phyloP scores from a whole-genome alignment of 2,113 vertebrate genomes.

The Spermophilus dauricus region DNA sequence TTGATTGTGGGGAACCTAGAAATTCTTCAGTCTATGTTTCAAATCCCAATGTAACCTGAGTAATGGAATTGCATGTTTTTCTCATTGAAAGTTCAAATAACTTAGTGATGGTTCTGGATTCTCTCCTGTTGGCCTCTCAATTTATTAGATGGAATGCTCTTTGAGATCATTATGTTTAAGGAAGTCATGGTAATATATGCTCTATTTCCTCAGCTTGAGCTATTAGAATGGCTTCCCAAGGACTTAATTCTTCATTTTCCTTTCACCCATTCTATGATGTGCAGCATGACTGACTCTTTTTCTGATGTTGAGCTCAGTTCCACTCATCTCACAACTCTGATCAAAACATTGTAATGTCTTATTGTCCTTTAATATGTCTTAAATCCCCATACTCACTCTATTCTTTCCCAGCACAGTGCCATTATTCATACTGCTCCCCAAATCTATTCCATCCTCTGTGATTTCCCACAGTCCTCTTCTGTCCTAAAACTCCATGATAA shows the following conservation, averaged over 20 bases:
- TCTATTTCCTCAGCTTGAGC: not conserved
- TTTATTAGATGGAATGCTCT: not conserved
- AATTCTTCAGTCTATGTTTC: slow-evolving; percentile 64
- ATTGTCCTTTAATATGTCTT: not conserved
- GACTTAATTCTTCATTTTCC: not conserved
- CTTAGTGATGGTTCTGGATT: not conserved
- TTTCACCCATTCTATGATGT: not conserved
- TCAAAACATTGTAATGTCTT: not conserved
- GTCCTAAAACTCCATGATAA: not conserved
- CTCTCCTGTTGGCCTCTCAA: not conserved
- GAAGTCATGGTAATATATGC: not conserved
- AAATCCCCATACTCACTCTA: not conserved
- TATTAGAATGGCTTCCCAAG: not conserved
- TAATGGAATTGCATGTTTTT: slow-evolving; percentile 34
- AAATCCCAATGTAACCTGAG: slow-evolving; percentile 45
- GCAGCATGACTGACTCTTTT: not conserved
- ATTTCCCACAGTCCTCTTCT: not conserved
- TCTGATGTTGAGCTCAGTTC: not conserved
- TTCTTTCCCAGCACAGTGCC: not conserved
- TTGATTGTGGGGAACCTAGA: slow-evolving; percentile 43
- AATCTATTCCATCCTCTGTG: not conserved
- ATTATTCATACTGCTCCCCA: not conserved
- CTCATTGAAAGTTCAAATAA: slow-evolving; percentile 48
- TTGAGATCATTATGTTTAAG: not conserved
- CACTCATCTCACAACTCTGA: not conserved